Conservation (phyloP, 2,113 vertebrate genomes). For the Aphyosemion australe region DNA sequence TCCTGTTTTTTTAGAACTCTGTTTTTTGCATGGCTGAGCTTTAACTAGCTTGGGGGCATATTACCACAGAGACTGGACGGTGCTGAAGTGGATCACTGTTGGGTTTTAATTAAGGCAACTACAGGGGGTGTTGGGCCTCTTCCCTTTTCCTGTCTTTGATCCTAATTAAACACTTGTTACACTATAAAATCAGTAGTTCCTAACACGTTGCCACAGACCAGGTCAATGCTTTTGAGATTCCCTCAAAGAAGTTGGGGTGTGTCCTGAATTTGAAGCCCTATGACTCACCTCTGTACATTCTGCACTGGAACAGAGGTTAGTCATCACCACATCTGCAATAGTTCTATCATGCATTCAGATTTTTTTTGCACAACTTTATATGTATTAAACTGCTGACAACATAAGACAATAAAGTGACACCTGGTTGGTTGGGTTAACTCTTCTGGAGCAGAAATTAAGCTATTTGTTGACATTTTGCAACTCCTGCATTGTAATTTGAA, state of each 20-base stretch:
- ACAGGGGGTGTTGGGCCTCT: slow-evolving; percentile 20
- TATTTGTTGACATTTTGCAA: too few relatives aligned
- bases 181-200: slow-evolving; percentile 31
- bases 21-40: slow-evolving; percentile 15
- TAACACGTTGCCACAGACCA: slow-evolving; percentile 2
- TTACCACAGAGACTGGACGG: slow-evolving; percentile 4
- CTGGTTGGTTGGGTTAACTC: too few relatives aligned
- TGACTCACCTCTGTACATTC: background rate
- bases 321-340: too few relatives aligned
- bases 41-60: slow-evolving; percentile 20
- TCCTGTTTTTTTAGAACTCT: slow-evolving; percentile 7
- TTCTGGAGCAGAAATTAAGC: too few relatives aligned
- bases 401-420: too few relatives aligned
- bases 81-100: slow-evolving; percentile 40
- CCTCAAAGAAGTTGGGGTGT: background rate
- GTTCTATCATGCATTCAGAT: too few relatives aligned
- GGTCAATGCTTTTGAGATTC: background rate
- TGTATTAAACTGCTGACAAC: too few relatives aligned
- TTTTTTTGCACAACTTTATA: too few relatives aligned
- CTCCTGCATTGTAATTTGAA: too few relatives aligned
- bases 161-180: slow-evolving; percentile 41
- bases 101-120: slow-evolving; percentile 60
- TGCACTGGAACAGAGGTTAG: too few relatives aligned
- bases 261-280: background rate
- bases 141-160: slow-evolving; percentile 24